phyloP scores from a whole-genome alignment of 2,113 vertebrate genomes.

The Spilogale gracilis region DNA sequence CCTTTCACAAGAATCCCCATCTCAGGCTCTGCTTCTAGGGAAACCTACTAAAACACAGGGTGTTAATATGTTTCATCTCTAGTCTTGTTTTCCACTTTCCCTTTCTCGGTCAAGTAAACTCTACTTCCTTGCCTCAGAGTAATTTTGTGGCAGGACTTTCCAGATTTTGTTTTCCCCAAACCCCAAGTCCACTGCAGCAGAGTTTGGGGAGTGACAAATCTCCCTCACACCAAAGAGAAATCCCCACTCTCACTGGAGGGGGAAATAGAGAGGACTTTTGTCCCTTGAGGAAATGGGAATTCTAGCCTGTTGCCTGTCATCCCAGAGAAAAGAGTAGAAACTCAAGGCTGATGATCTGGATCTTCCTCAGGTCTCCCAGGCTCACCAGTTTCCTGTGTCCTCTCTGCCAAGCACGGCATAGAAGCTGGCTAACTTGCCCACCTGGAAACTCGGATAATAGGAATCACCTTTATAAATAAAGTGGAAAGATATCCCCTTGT shows the following conservation, averaged over 20 bases:
- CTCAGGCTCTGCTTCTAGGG: background rate
- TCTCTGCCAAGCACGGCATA: background rate
- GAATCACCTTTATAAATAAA: background rate
- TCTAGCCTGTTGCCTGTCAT: background rate
- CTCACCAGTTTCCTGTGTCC: background rate
- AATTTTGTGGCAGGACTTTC: background rate
- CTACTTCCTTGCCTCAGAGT: constrained; percentile 22
- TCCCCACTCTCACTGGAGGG: background rate
- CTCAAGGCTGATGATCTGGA: background rate
- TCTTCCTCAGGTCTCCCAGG: background rate
- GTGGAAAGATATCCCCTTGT: background rate
- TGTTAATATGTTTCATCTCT: constrained; percentile 8
- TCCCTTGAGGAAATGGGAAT: background rate
- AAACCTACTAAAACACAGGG: background rate
- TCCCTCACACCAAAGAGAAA: background rate
- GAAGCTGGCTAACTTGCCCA: background rate
- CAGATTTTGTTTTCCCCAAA: background rate
- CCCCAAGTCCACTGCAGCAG: background rate
- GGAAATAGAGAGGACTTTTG: background rate
- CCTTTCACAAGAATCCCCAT: constrained; percentile 3
- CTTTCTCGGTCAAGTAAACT: background rate
- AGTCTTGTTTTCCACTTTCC: background rate
- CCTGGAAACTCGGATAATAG: background rate
- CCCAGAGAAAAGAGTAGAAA: background rate
- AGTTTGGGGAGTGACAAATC: background rate